Conservation (phyloP, 2,888 invertebrate genomes). For the Platypus cylindrus region DNA sequence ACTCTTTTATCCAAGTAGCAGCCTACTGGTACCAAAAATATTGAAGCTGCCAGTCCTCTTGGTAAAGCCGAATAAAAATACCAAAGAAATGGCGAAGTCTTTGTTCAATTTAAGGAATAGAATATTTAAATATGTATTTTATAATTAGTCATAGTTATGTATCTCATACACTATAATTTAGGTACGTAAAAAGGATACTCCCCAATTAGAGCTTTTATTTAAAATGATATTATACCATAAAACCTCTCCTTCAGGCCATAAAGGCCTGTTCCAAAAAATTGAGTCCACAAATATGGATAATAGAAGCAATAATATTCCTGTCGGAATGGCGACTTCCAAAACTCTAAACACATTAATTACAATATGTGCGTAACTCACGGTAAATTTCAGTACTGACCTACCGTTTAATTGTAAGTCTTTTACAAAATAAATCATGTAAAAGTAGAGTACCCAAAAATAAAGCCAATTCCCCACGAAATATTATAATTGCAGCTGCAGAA, state of each 20-base stretch:
- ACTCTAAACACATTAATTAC: constrained; percentile 40
- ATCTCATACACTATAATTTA: constrained; percentile 1
- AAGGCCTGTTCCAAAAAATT: constrained; percentile 74
- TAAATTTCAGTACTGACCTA: constrained; percentile 32
- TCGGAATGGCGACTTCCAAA: constrained; percentile 57
- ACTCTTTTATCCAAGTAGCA: constrained; percentile 59
- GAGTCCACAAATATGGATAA: constrained; percentile 78
- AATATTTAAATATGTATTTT: constrained; percentile 1
- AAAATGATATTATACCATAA: constrained; percentile 89
- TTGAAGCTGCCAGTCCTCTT: constrained; percentile 71
- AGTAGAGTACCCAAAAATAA: constrained; percentile 78
- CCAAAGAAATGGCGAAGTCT: constrained; percentile 94
- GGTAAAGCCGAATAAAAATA: constrained; percentile 97
- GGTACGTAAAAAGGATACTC: constrained; percentile 81
- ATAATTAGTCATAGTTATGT: neutral
- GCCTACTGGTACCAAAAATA: constrained; percentile 68
- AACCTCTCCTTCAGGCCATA: constrained; percentile 98
- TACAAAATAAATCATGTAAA: constrained; percentile 61
- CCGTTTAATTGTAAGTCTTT: constrained; percentile 55
- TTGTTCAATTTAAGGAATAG: constrained; percentile 28
- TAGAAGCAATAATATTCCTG: constrained; percentile 52
- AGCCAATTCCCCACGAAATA: constrained; percentile 83
- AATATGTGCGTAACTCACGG: neutral
- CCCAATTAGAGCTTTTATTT: constrained; percentile 93
- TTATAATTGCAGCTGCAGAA: constrained; percentile 77